A percentile compares a stretch with the other conserved stretches of the same genome.
Evolutionary conservation across 1,140 invertebrate species (phyloP).

Genomic region (Patella vulgata): DNA sequence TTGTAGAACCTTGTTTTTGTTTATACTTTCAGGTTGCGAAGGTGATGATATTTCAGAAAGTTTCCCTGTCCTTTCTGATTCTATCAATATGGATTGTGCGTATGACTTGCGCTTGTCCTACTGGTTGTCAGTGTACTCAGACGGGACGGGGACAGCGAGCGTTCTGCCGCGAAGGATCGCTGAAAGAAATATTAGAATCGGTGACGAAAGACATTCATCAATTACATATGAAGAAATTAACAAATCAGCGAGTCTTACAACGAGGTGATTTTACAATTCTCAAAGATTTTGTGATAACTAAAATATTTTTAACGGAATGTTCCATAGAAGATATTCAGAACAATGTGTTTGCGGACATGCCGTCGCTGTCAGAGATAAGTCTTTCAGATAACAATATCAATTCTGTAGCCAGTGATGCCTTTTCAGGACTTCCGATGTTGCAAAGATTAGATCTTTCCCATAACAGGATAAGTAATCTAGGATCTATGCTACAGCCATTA

Average conservation of each 20-base stretch:
- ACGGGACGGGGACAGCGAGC: conserved; percentile 11
- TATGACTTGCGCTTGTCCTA: conserved; percentile 1
- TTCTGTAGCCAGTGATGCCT: conserved; percentile 29
- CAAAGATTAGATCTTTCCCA: conserved; percentile 39
- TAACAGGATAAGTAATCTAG: conserved; percentile 36
- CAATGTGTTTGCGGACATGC: conserved; percentile 26
- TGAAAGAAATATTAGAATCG: conserved; percentile 1
- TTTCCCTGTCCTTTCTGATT: not conserved
- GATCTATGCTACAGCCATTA: conserved; percentile 26
- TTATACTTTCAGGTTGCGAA: no score
- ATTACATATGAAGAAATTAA: not conserved
- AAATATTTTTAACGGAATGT: conserved; percentile 22
- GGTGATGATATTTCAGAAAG: not conserved
- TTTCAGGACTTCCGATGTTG: conserved; percentile 31
- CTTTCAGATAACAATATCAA: conserved; percentile 43
- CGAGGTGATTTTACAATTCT: conserved; percentile 15
- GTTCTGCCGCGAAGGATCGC: conserved; percentile 3
- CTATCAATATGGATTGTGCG: not conserved
- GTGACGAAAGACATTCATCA: conserved; percentile 6
- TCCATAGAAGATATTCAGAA: conserved; percentile 30
- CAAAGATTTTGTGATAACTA: conserved; percentile 2
- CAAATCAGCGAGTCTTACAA: conserved; percentile 7
- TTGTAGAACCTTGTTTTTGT: no score
- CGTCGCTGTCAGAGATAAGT: conserved; percentile 30
- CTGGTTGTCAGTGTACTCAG: conserved; percentile 1